Conservation (phyloP, 1,140 invertebrate species). For the Megalopta genalis region DNA sequence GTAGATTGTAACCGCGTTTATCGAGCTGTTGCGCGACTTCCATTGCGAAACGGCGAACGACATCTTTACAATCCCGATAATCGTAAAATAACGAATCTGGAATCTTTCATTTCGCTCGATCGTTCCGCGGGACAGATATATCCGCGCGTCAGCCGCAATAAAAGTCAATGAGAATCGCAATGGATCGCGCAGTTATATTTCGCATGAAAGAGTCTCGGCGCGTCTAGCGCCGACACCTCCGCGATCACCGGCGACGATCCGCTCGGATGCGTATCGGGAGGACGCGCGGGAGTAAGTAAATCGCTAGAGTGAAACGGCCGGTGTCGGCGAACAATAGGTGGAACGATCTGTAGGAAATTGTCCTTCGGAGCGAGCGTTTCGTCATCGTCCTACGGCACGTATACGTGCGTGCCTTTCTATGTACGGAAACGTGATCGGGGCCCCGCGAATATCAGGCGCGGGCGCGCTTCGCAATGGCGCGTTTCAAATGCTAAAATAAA, state of each 20-base stretch:
- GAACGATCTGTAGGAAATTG: slow-evolving; percentile 41
- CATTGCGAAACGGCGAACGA: no score
- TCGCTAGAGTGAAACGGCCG: not conserved
- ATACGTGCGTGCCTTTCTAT: slow-evolving; percentile 37
- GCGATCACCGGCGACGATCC: not conserved
- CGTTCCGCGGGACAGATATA: no score
- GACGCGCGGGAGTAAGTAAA: not conserved
- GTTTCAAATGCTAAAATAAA: slow-evolving; percentile 43
- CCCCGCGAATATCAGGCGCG: not conserved
- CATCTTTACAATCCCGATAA: no score
- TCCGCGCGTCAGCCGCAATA: no score
- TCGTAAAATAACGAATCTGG: no score
- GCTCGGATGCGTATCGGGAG: not conserved
- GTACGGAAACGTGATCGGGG: slow-evolving; percentile 40
- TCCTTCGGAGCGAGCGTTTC: slow-evolving; percentile 34
- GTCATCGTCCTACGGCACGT: slow-evolving; percentile 18
- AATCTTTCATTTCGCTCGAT: no score
- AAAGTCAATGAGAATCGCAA: not conserved
- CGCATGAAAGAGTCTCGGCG: no score
- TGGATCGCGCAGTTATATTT: no score
- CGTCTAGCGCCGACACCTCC: not conserved
- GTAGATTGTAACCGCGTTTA: no score
- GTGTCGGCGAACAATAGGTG: slow-evolving; percentile 36
- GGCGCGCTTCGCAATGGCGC: slow-evolving; percentile 2
- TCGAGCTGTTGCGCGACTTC: no score